Evolutionary conservation across 2,113 vertebrate genomes (phyloP).

Genomic region (Lophura nycthemera): DNA sequence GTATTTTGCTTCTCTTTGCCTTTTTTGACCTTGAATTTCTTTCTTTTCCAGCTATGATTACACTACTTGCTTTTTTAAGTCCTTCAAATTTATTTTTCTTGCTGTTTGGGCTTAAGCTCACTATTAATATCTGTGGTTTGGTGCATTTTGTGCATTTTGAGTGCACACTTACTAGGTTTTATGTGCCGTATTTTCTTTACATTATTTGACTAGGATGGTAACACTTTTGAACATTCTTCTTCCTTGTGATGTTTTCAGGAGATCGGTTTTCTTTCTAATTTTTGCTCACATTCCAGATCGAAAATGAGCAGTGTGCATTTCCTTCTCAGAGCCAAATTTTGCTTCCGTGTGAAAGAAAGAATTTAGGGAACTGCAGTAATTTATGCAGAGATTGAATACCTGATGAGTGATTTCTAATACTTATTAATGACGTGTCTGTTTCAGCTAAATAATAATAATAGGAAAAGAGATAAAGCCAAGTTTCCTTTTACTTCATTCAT

Average conservation of each 20-base stretch:
- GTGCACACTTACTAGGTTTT: accelerated
- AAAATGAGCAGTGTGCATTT: conserved; percentile 33
- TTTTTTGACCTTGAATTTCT: neutral
- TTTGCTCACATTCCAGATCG: conserved; percentile 18
- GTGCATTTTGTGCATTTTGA: neutral
- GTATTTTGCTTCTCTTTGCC: neutral
- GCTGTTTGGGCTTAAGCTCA: neutral
- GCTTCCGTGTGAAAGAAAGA: conserved; percentile 83
- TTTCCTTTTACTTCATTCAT: conserved; percentile 57
- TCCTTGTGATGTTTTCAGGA: neutral
- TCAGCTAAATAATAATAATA: conserved; percentile 69
- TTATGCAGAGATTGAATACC: conserved; percentile 77
- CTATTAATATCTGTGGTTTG: neutral
- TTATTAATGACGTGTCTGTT: conserved; percentile 81
- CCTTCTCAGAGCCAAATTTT: conserved; percentile 78
- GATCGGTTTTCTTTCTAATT: neutral
- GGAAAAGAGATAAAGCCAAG: neutral
- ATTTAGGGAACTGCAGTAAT: conserved; percentile 78
- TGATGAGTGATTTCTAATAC: conserved; percentile 79
- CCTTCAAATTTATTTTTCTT: neutral
- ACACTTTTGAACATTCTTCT: neutral
- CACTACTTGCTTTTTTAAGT: neutral
- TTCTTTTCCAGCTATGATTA: neutral
- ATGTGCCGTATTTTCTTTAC: neutral
- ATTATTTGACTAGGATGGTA: neutral